These are phyloP conservation scores for Sparidentex hasta DNA, from an alignment of 2,797 vertebrate genomes.

Conservation along the genomic window DNA sequence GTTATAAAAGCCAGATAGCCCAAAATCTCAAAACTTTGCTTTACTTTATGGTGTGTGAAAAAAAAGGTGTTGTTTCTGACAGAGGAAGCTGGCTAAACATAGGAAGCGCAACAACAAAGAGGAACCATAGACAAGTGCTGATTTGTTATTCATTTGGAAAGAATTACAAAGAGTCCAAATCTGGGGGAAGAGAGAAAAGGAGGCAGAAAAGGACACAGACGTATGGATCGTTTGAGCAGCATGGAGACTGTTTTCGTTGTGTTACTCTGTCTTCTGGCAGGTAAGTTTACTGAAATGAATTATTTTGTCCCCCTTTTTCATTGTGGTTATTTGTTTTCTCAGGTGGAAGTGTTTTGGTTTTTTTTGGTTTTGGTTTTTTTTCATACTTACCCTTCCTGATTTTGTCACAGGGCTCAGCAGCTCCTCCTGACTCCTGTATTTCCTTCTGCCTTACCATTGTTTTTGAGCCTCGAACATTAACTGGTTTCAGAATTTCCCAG, in stretches of 20 bases:
- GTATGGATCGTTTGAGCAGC: not conserved
- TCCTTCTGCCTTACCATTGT: not conserved
- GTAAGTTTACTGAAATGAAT: constrained; percentile 42
- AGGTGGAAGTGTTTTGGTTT: not conserved
- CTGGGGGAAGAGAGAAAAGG: not conserved
- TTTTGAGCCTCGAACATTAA: not conserved
- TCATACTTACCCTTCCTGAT: not conserved
- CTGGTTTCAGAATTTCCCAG: not conserved
- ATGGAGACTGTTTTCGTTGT: constrained; percentile 30
- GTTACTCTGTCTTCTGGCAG: constrained; percentile 43
- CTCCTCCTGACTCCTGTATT: not conserved
- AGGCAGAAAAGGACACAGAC: not conserved
- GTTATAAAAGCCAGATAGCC: too few species aligned
- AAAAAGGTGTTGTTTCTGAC: not conserved
- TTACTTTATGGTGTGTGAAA: too few species aligned
- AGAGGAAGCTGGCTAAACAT: constrained; percentile 17
- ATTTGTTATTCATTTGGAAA: not conserved
- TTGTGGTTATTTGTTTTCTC: constrained; percentile 3
- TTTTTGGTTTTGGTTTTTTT: not conserved
- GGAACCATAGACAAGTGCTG: constrained; percentile 26
- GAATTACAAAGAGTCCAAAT: not conserved
- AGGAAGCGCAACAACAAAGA: constrained; percentile 56
- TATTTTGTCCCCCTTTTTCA: not conserved
- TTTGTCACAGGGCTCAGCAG: not conserved
- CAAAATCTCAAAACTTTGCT: too few species aligned